phyloP scores from a whole-genome alignment of 2,113 vertebrate genomes.

The Oenanthe oenanthe region DNA sequence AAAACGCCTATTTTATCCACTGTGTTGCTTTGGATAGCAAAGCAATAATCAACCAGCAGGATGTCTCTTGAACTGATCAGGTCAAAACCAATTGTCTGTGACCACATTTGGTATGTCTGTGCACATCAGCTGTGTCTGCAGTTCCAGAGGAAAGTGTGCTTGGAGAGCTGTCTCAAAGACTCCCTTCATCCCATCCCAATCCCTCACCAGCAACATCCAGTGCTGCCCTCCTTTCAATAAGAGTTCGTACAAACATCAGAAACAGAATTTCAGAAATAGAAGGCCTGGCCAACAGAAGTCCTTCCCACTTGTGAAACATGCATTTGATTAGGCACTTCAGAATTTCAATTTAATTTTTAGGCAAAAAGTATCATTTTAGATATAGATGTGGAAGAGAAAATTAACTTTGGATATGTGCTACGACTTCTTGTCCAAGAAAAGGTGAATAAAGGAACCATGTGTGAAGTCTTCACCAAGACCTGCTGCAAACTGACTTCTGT shows the following conservation, averaged over 20 bases:
- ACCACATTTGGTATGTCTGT: neutral
- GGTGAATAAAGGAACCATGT: neutral
- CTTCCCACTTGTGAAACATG: neutral
- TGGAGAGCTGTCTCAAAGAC: neutral
- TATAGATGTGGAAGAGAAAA: neutral
- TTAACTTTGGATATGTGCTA: neutral
- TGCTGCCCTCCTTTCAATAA: neutral
- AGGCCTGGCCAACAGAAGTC: neutral
- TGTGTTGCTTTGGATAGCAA: neutral
- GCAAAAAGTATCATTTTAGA: neutral
- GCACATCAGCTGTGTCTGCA: neutral
- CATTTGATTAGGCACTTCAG: neutral
- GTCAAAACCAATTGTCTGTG: neutral
- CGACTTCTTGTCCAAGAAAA: neutral
- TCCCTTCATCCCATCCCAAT: fast-evolving
- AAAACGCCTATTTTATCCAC: neutral
- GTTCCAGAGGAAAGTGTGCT: neutral
- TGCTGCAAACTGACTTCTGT: neutral
- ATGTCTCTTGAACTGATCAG: neutral
- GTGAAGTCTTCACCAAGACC: neutral
- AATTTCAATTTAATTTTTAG: neutral
- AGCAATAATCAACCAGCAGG: neutral
- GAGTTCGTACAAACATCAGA: neutral
- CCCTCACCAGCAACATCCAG: neutral
- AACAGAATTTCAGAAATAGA: neutral